Evolutionary conservation across 2,888 invertebrate species (phyloP), one percentile per base, ranked within the genome.

Genomic region (Epirrhoe tristata): DNA sequence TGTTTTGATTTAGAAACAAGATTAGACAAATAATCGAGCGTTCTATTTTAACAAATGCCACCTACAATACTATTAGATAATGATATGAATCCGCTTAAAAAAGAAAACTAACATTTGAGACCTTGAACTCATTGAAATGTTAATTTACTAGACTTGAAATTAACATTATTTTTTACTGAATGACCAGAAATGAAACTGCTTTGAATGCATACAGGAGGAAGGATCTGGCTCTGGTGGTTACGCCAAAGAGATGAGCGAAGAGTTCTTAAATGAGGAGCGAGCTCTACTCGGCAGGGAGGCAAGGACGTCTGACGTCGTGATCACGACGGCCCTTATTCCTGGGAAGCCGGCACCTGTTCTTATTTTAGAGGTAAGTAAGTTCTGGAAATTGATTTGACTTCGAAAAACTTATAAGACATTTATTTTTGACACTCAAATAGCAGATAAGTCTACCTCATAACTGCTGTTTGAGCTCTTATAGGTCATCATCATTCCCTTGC

Each of bases 261-360:
- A 96, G 83, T 98, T 98, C 86, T 95, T 98, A 70, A 95, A 96
- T 64, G 98, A 98, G 0, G 98, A 98, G 85, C 96, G 97, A 90
- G 97, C 96, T 0, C 90, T 98, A 63, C 97, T 98, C 79, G 97
- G 97, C n/a, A 96, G 96, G 78, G 98, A 98, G 83, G 96, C 97
- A 55, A 95, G 96, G 81, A 97, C 97, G 67, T 96, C 98, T 0
- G 98, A 98, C 81, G 96, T 98, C 48, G 95, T 98, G 74, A 98
- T 98, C 79, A 96, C 96, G n/a, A 98, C 98, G 0, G 98, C 98
- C 5, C 94, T 98, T 12, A 98, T 98, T 76, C 98, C 98, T 12
- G 98, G 98, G 56, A 97, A 96, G 85, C 96, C 95, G 58, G 98
- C 98, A 0, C 98, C 98, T 0, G 78, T 96, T 60, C 95, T 98